Percentiles rank a stretch among this genome's conserved stretches.
Conservation (phyloP, 2,888 invertebrate genomes). For the Drosophila fulvimacula region DNA sequence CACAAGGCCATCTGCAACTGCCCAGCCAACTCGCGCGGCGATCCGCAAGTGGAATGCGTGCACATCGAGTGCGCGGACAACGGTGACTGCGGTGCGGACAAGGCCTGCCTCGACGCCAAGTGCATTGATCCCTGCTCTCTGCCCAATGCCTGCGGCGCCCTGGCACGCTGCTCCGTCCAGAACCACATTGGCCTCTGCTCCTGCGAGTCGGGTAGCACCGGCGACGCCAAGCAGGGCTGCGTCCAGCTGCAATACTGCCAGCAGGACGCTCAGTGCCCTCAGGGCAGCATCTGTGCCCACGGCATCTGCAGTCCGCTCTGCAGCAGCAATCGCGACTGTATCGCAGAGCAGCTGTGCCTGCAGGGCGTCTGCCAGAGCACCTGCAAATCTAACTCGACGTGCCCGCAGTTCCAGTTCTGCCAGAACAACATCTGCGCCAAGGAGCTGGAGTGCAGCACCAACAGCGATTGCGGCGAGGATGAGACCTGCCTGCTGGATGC, state of each 20-base stretch:
- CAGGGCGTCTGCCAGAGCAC: slow-evolving; percentile 94
- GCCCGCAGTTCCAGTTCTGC: slow-evolving; percentile 94
- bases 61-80: slow-evolving; percentile 92
- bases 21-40: slow-evolving; percentile 90
- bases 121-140: slow-evolving; percentile 93
- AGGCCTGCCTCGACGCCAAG: slow-evolving; percentile 91
- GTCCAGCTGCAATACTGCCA: slow-evolving; percentile 93
- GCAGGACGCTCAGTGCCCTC: slow-evolving; percentile 91
- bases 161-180: slow-evolving; percentile 90
- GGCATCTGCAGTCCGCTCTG: slow-evolving; percentile 92
- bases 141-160: slow-evolving; percentile 92
- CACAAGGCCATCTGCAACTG: slow-evolving; percentile 92
- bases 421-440: slow-evolving; percentile 93
- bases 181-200: slow-evolving; percentile 93
- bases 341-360: slow-evolving; percentile 93
- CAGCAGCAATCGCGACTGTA: slow-evolving; percentile 92
- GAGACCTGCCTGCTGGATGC: slow-evolving; percentile 90
- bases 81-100: slow-evolving; percentile 89
- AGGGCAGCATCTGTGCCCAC: slow-evolving; percentile 93
- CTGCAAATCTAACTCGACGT: slow-evolving; percentile 91
- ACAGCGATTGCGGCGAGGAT: slow-evolving; percentile 90
- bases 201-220: slow-evolving; percentile 93
- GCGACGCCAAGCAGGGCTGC: slow-evolving; percentile 94
- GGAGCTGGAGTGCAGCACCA: slow-evolving; percentile 90
- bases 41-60: slow-evolving; percentile 90